phyloP scores from a whole-genome alignment of 1,140 invertebrate species.

The Brachionus rubens region DNA sequence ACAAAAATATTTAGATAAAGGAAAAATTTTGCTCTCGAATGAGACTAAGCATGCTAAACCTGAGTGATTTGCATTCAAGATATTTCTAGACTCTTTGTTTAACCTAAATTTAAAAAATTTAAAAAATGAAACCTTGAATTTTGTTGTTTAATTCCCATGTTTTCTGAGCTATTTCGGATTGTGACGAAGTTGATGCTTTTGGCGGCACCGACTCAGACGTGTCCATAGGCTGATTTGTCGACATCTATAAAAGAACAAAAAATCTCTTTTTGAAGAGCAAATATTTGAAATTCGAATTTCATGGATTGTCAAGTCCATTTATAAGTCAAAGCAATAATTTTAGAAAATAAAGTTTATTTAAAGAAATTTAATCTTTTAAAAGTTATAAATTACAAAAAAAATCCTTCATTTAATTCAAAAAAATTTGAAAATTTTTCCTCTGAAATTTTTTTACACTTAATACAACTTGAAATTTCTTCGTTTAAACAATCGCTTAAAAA shows the following conservation, averaged over 20 bases:
- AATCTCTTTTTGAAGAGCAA: background rate
- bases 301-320: background rate
- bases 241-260: background rate
- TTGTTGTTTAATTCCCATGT: constrained; percentile 35
- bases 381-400: constrained; percentile 11
- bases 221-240: constrained; percentile 14
- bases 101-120: background rate
- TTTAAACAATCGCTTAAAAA: constrained; percentile 3
- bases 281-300: background rate
- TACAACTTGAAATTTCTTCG: constrained; percentile 9
- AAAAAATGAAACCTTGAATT: background rate
- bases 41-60: no score
- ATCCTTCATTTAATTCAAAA: constrained; percentile 7
- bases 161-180: constrained; percentile 37
- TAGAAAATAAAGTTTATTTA: background rate
- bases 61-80: no score
- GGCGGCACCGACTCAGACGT: background rate
- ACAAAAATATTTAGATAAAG: no score
- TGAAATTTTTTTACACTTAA: background rate
- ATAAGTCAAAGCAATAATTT: background rate
- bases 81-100: no score
- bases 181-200: background rate
- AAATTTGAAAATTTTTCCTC: background rate
- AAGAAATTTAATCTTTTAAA: background rate
- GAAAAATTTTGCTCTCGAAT: no score